These are phyloP conservation scores for Channallabes apus DNA, from an alignment of 2,797 vertebrate genomes.

Conservation along the genomic window DNA sequence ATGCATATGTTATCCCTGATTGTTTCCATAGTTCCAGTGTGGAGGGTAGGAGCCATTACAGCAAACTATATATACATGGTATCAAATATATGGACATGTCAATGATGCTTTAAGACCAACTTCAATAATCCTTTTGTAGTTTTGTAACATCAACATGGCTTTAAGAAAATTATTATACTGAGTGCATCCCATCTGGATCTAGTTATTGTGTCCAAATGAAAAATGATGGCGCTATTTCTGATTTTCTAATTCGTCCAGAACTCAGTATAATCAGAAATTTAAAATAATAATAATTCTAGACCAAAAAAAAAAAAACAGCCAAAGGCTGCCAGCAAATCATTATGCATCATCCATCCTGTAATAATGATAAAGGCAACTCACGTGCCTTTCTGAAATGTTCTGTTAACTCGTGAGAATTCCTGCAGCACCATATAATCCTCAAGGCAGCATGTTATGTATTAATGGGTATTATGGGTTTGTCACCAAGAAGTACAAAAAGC, in stretches of 20 bases:
- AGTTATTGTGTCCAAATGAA: background rate
- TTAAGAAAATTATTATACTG: background rate
- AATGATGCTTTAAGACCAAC: no score
- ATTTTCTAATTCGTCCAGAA: background rate
- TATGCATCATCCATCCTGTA: background rate
- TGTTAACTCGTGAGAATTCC: background rate
- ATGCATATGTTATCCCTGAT: no score
- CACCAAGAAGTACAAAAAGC: background rate
- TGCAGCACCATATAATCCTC: background rate
- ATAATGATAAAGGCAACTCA: background rate
- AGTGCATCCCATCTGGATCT: background rate
- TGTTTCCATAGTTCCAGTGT: no score
- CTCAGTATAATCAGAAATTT: background rate
- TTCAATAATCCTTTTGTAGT: no score
- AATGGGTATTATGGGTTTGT: background rate
- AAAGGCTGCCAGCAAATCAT: background rate
- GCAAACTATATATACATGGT: no score
- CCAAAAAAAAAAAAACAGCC: no score
- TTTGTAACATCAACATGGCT: background rate
- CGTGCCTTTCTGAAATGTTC: background rate
- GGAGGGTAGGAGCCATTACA: no score
- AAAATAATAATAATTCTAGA: no score
- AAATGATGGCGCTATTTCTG: background rate
- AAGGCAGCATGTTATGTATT: background rate
- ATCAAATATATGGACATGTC: no score